These are phyloP conservation scores for Harpagifer antarcticus DNA, from an alignment of 2,797 vertebrate species.

Conservation along the genomic window DNA sequence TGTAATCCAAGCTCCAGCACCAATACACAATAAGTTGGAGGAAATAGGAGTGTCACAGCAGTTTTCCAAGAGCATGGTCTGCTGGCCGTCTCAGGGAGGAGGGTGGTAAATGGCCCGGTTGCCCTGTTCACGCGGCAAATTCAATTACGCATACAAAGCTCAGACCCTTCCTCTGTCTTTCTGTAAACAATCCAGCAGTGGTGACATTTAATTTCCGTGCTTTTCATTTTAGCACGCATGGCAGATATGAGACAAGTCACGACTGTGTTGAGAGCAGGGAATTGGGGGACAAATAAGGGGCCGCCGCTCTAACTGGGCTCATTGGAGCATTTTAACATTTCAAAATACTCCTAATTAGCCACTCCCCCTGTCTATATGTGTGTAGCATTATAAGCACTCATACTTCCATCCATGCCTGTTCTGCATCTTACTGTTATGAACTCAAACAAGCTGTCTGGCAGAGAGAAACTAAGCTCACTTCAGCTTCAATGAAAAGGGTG, in stretches of 20 bases:
- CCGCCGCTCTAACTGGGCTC: background rate
- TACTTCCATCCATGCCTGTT: background rate
- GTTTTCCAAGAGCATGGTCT: slow-evolving; percentile 49
- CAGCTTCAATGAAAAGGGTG: background rate
- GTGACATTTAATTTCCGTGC: slow-evolving; percentile 32
- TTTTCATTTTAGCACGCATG: slow-evolving; percentile 48
- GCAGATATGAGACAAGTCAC: slow-evolving; percentile 23
- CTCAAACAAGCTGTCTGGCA: background rate
- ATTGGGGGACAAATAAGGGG: background rate
- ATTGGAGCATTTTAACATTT: slow-evolving; percentile 1
- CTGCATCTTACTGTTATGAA: background rate
- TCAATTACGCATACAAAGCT: slow-evolving; percentile 53
- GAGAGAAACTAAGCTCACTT: background rate
- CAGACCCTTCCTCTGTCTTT: slow-evolving; percentile 3
- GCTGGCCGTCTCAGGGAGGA: slow-evolving; percentile 20
- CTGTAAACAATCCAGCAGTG: slow-evolving; percentile 42
- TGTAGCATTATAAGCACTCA: background rate
- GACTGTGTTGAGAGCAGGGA: slow-evolving; percentile 1
- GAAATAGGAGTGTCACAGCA: slow-evolving; percentile 64
- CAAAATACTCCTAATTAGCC: background rate
- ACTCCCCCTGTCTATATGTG: background rate
- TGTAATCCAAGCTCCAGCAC: slow-evolving; percentile 70
- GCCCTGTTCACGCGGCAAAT: slow-evolving; percentile 46
- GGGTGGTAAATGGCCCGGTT: slow-evolving; percentile 35
- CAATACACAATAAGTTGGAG: slow-evolving; percentile 66